phyloP scores from a whole-genome alignment of 53 echinoderm and acorn worm genomes.

The Paracentrotus lividus region DNA sequence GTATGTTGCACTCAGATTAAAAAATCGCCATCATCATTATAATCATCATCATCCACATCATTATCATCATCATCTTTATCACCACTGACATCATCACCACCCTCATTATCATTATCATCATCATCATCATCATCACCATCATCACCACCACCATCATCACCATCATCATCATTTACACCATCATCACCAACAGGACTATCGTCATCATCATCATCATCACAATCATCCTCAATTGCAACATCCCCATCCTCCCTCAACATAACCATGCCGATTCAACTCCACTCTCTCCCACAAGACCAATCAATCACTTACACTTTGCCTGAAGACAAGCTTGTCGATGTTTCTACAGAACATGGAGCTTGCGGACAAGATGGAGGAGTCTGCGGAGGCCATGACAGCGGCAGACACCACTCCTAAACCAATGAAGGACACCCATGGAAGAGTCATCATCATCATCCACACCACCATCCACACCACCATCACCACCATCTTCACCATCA shows the following conservation, averaged over 20 bases:
- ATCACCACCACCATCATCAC: background rate
- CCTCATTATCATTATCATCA: background rate
- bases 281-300: background rate
- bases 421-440: slow-evolving; percentile 74
- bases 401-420: slow-evolving; percentile 95
- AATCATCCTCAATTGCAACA: background rate
- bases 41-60: background rate
- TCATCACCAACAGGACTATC: background rate
- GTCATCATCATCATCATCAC: background rate
- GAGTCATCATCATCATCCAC: background rate
- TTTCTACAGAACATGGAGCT: slow-evolving; percentile 99
- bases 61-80: background rate
- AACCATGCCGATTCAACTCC: too few relatives aligned
- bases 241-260: background rate
- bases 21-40: too few relatives aligned
- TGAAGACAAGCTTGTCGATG: slow-evolving; percentile 92
- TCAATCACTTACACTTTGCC: slow-evolving; percentile 79
- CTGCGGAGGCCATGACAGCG: slow-evolving; percentile 98
- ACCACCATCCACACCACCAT: too few relatives aligned
- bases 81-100: background rate
- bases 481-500: background rate
- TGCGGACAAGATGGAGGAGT: slow-evolving; percentile 96
- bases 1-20: too few relatives aligned
- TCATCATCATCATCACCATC: background rate
- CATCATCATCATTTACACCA: background rate